Evolutionary conservation across 2,797 vertebrate genomes (phyloP).

Genomic region (Chloroceryle inda): DNA sequence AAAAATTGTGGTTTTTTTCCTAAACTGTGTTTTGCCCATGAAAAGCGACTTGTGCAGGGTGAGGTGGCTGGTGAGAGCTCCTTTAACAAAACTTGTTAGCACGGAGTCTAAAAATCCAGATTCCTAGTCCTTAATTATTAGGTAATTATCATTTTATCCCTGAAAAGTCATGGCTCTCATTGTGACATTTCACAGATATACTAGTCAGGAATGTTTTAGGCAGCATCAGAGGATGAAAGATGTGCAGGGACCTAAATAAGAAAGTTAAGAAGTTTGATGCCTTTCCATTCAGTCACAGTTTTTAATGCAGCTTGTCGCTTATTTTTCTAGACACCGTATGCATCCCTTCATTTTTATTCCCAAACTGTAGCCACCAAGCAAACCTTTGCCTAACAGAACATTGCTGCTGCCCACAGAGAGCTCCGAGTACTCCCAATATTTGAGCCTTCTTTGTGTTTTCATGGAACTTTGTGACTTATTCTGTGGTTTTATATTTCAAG

Average conservation of each 20-base stretch:
- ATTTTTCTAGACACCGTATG: neutral
- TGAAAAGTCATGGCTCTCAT: rapidly evolving
- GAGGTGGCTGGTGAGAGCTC: no score
- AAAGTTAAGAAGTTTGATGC: neutral
- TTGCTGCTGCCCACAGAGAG: neutral
- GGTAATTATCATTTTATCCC: neutral
- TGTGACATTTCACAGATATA: rapidly evolving
- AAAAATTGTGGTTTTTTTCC: neutral
- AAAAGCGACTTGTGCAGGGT: rapidly evolving
- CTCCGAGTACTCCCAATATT: neutral
- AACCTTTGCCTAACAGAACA: neutral
- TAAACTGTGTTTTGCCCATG: rapidly evolving
- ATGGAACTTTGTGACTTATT: neutral
- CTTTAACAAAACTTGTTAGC: rapidly evolving
- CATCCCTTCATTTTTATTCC: neutral
- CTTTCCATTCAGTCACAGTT: neutral
- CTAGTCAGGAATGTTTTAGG: neutral
- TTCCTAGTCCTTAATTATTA: neutral
- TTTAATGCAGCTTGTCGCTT: neutral
- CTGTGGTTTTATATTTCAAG: neutral
- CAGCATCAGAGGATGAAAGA: neutral
- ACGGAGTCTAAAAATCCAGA: neutral
- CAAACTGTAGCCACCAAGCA: neutral
- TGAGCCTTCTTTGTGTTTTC: neutral
- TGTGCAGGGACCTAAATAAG: neutral